phyloP scores from a whole-genome alignment of 1,140 invertebrate species.

The Papilio xuthus region DNA sequence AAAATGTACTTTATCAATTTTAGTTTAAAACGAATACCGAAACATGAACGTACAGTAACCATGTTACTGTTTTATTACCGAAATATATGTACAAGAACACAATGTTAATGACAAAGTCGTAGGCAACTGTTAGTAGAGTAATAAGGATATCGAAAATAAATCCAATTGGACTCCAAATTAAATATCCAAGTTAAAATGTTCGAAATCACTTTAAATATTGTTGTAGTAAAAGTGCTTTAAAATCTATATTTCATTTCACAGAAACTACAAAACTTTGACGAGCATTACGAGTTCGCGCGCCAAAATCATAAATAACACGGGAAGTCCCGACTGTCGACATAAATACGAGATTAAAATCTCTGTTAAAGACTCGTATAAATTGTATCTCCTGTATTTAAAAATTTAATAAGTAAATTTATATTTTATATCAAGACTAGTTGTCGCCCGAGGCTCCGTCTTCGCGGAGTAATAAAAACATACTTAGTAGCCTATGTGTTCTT shows the following conservation, averaged over 20 bases:
- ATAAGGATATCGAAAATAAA: not conserved
- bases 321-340: constrained; percentile 12
- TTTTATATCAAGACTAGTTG: too few relatives aligned
- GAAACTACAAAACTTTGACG: constrained; percentile 27
- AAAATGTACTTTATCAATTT: not conserved
- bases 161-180: not conserved
- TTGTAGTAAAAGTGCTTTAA: not conserved
- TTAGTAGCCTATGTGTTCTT: too few relatives aligned
- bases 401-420: not conserved
- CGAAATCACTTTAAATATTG: not conserved
- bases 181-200: not conserved
- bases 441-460: too few relatives aligned
- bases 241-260: constrained; percentile 25
- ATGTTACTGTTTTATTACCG: not conserved
- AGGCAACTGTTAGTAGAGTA: too few relatives aligned
- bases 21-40: not conserved
- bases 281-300: not conserved
- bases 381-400: not conserved
- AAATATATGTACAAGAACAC: not conserved
- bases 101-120: too few relatives aligned
- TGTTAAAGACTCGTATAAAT: constrained; percentile 19
- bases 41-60: not conserved
- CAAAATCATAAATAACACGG: constrained; percentile 19
- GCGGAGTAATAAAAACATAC: too few relatives aligned
- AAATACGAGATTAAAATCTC: constrained; percentile 1